A percentile compares a stretch with the other conserved stretches of the same genome.
Evolutionary conservation across 2,113 vertebrate genomes (phyloP).

Genomic region (Psettodes erumei): DNA sequence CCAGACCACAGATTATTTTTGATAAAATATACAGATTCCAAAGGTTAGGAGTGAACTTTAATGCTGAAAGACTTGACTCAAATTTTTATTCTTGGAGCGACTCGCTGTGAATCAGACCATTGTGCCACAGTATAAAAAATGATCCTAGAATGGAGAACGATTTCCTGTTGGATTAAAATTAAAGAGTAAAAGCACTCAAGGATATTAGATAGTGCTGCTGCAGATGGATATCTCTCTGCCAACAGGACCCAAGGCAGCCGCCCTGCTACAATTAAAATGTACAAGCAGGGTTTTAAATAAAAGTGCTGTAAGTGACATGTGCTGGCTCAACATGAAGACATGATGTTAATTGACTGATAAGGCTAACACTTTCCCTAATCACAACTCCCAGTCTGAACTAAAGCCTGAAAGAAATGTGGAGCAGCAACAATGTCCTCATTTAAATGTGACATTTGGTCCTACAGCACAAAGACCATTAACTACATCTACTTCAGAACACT

Average conservation of each 20-base stretch:
- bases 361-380: not conserved
- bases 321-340: not conserved
- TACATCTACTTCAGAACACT: no score
- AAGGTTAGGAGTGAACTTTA: no score
- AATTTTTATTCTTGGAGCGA: no score
- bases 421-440: no score
- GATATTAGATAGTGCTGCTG: not conserved
- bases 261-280: conserved; percentile 26
- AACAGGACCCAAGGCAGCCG: not conserved
- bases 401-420: no score
- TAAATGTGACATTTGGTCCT: no score
- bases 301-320: no score
- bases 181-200: conserved; percentile 9
- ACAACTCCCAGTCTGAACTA: no score
- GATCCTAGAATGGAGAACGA: conserved; percentile 37
- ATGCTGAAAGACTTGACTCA: no score
- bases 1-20: not conserved
- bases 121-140: not conserved
- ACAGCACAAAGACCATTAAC: no score
- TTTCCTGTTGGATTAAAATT: conserved; percentile 33
- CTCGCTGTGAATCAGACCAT: conserved; percentile 19
- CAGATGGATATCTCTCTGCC: conserved; percentile 18
- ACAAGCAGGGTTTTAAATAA: conserved; percentile 17
- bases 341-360: not conserved
- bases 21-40: no score